These are phyloP conservation scores for Acrossocheilus wenchowensis DNA, from an alignment of 2,797 vertebrate genomes.

Conservation along the genomic window DNA sequence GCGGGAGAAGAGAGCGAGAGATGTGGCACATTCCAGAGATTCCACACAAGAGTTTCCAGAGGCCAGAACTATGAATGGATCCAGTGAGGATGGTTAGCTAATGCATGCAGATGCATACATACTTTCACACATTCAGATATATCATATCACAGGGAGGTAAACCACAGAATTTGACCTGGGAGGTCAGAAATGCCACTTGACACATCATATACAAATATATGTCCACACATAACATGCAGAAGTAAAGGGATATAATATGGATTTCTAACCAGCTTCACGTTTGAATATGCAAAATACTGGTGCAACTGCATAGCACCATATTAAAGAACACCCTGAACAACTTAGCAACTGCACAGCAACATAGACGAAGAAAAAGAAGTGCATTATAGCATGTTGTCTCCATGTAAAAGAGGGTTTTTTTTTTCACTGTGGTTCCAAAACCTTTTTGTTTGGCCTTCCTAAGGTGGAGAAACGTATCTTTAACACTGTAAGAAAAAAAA, in stretches of 20 bases:
- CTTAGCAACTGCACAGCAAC: background rate
- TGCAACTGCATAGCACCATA: background rate
- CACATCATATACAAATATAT: background rate
- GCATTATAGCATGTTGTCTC: background rate
- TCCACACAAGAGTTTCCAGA: conserved; percentile 73
- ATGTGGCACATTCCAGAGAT: conserved; percentile 77
- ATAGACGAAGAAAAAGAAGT: background rate
- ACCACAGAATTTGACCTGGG: background rate
- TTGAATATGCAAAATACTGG: background rate
- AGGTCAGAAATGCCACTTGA: background rate
- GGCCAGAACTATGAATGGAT: conserved; percentile 69
- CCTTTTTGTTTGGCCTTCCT: background rate
- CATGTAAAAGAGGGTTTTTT: background rate
- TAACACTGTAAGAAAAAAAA: background rate
- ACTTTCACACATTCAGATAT: conserved; percentile 29
- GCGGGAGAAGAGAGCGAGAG: conserved; percentile 61
- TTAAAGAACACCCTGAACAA: background rate
- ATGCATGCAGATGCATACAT: conserved; percentile 27
- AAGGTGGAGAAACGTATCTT: too few species aligned
- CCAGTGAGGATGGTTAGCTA: conserved; percentile 68
- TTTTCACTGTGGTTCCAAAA: background rate
- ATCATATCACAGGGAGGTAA: conserved; percentile 15
- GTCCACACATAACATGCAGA: background rate
- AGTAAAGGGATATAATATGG: background rate
- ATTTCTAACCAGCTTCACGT: background rate